Percentiles rank a stretch among this genome's conserved stretches.
phyloP scores from a whole-genome alignment of 2,797 vertebrate genomes.

The Syncerus caffer region DNA sequence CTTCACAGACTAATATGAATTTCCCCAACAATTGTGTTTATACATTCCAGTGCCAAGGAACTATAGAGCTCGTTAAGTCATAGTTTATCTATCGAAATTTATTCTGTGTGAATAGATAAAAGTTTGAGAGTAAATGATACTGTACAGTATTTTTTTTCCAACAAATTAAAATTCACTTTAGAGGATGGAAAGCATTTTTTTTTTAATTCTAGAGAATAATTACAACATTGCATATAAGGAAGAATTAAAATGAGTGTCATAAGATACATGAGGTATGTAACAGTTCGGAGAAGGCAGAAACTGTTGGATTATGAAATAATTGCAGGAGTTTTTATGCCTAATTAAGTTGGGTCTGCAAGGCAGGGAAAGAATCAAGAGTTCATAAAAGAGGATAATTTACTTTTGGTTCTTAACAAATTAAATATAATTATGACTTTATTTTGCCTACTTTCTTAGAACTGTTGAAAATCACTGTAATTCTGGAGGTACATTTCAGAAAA shows the following conservation, averaged over 20 bases:
- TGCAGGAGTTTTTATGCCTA: background rate
- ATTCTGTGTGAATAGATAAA: background rate
- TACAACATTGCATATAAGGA: background rate
- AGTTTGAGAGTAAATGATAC: background rate
- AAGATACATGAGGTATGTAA: background rate
- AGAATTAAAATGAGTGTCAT: background rate
- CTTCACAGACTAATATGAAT: background rate
- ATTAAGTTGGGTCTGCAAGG: background rate
- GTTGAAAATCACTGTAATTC: background rate
- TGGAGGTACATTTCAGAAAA: background rate
- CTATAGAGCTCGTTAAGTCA: background rate
- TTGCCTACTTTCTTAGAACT: background rate
- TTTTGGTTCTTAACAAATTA: background rate
- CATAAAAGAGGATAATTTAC: background rate
- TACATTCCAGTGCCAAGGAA: background rate
- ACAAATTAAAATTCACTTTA: background rate
- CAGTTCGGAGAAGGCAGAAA: background rate
- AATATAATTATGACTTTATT: background rate
- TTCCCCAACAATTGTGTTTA: background rate
- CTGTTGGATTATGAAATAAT: background rate
- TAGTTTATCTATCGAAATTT: background rate
- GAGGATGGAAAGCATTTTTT: background rate
- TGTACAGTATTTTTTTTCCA: background rate
- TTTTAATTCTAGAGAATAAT: background rate
- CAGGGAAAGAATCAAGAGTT: background rate